Evolutionary conservation across 2,888 invertebrate species (phyloP).

Genomic region (Litoditis marina): DNA sequence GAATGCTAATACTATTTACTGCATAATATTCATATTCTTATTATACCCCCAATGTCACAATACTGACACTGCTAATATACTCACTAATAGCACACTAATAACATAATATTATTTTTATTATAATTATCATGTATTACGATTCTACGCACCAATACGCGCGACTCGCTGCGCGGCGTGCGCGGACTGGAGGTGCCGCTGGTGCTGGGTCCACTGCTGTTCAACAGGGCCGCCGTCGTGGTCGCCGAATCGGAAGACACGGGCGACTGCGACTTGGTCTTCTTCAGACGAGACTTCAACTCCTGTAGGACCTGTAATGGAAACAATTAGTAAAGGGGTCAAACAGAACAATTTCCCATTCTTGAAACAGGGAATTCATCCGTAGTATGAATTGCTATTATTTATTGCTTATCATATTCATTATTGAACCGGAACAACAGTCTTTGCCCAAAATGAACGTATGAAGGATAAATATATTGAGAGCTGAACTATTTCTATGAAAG

Average conservation of each 20-base stretch:
- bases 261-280: conserved; percentile 54
- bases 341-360: not conserved
- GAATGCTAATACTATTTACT: too few species aligned
- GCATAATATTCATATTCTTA: not conserved
- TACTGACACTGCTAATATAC: too few species aligned
- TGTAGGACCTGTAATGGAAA: conserved; percentile 33
- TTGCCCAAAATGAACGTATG: too few species aligned
- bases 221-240: not conserved
- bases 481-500: too few species aligned
- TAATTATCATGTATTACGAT: too few species aligned
- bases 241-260: conserved; percentile 10
- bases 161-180: conserved; percentile 5
- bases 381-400: too few species aligned
- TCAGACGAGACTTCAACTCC: conserved; percentile 57
- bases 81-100: too few species aligned
- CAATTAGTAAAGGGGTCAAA: not conserved
- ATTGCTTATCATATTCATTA: too few species aligned
- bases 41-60: not conserved
- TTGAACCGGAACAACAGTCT: too few species aligned
- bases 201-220: conserved; percentile 8
- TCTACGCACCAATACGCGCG: not conserved
- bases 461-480: too few species aligned
- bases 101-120: too few species aligned
- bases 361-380: too few species aligned
- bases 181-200: conserved; percentile 20